Conservation (phyloP, 2,797 vertebrate genomes). For the Ctenopoma kingsleyae region DNA sequence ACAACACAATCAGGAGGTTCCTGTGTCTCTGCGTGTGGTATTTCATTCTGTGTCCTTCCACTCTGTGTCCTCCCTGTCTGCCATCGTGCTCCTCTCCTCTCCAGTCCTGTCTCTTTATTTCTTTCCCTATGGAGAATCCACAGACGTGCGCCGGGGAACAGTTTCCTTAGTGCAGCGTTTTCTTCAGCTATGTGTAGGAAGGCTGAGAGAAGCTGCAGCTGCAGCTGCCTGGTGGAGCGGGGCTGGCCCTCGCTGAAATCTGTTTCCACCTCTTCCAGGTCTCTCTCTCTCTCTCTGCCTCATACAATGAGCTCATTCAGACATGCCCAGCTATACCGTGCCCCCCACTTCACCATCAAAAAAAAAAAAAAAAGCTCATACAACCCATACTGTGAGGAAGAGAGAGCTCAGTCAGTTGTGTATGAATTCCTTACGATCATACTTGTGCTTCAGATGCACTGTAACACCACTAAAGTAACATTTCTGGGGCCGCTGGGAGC, state of each 20-base stretch:
- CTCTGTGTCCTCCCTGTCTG: not conserved
- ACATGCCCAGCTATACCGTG: constrained; percentile 31
- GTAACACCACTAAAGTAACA: not conserved
- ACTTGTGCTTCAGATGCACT: not conserved
- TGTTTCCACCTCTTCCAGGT: constrained; percentile 64
- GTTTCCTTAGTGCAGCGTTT: constrained; percentile 52
- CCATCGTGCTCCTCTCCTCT: not conserved
- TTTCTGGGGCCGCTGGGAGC: not conserved
- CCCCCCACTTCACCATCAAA: not conserved
- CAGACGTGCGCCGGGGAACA: constrained; percentile 18
- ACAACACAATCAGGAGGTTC: not conserved
- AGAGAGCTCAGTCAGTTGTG: constrained; percentile 38
- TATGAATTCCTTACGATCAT: constrained; percentile 15
- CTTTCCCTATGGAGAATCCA: constrained; percentile 10
- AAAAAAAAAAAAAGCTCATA: constrained; percentile 34
- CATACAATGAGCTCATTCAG: constrained; percentile 79
- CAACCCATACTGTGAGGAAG: constrained; percentile 35
- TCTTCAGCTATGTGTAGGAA: constrained; percentile 48
- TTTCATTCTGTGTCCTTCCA: not conserved
- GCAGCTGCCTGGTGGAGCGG: constrained; percentile 54
- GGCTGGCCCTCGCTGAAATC: constrained; percentile 42
- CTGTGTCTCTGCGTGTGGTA: not conserved
- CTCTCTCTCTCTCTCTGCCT: constrained; percentile 45
- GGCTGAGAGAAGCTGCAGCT: constrained; percentile 32
- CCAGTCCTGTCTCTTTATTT: constrained; percentile 4